Conservation (phyloP, 2,797 vertebrate species). For the Tragopan temminckii region DNA sequence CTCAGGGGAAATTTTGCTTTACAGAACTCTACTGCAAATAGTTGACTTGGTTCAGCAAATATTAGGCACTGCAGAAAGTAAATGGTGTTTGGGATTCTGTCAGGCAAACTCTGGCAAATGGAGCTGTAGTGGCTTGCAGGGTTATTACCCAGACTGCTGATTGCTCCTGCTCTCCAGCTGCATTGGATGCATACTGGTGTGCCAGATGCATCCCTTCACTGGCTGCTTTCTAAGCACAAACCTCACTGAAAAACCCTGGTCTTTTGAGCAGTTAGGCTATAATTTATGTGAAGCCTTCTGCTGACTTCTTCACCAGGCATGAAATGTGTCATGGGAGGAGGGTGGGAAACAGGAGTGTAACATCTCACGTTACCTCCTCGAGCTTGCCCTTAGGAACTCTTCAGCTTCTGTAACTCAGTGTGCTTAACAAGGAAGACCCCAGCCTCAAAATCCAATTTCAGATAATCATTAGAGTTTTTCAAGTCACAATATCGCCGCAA, state of each 20-base stretch:
- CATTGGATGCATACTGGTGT: background rate
- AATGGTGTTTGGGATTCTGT: background rate
- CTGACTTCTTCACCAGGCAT: background rate
- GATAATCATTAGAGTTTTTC: background rate
- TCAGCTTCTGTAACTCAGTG: background rate
- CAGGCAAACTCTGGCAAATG: background rate
- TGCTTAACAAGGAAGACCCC: background rate
- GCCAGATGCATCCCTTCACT: background rate
- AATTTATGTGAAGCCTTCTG: background rate
- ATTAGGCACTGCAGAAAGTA: background rate
- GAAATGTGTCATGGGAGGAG: rapidly evolving
- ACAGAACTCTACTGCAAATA: background rate
- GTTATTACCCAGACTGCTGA: background rate
- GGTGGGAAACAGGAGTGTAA: background rate
- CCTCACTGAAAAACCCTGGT: background rate
- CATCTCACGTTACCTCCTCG: background rate
- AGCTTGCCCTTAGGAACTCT: background rate
- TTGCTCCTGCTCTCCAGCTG: background rate
- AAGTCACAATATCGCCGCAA: background rate
- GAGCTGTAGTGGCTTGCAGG: background rate
- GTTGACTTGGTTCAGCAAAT: conserved; percentile 9
- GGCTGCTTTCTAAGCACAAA: background rate
- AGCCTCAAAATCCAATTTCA: background rate
- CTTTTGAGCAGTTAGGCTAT: background rate
- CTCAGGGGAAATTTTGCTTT: background rate